Percentiles rank a stretch among this genome's conserved stretches.
Conservation (phyloP, 2,113 vertebrate species). For the Nerophis ophidion region DNA sequence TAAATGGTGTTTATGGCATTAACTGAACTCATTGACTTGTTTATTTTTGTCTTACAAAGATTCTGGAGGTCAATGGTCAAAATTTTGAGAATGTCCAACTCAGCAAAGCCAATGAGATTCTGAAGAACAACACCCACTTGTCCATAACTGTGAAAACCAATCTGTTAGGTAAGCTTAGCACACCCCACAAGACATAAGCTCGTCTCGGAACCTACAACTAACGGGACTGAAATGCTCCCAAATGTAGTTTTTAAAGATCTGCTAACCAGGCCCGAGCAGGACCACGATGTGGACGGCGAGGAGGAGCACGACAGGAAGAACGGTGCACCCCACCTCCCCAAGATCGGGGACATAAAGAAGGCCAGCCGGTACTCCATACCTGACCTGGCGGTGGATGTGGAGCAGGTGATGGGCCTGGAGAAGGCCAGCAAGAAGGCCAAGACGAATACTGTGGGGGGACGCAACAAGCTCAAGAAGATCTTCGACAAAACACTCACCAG, state of each 20-base stretch:
- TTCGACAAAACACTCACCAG: conserved; percentile 98
- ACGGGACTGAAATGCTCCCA: neutral
- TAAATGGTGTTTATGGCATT: neutral
- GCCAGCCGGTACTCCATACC: conserved; percentile 95
- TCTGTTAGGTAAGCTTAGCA: conserved; percentile 80
- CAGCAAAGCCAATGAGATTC: conserved; percentile 96
- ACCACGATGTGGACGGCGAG: conserved; percentile 72
- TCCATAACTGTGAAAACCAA: conserved; percentile 99
- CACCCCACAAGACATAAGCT: neutral
- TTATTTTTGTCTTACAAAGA: conserved; percentile 68
- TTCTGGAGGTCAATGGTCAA: conserved; percentile 97
- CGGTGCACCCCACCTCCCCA: conserved; percentile 90
- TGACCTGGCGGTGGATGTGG: conserved; percentile 93
- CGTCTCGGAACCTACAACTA: neutral
- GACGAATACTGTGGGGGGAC: conserved; percentile 89
- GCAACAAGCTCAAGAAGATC: conserved; percentile 97
- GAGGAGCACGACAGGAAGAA: conserved; percentile 90
- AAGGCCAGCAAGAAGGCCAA: conserved; percentile 95
- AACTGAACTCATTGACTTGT: neutral
- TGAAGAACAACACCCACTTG: conserved; percentile 97
- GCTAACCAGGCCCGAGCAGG: conserved; percentile 85
- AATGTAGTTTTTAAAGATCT: conserved; percentile 93
- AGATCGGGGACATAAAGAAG: conserved; percentile 98
- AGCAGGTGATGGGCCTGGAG: conserved; percentile 94
- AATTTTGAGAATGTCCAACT: conserved; percentile 98